A percentile compares a stretch with the other conserved stretches of the same genome.
Conservation (phyloP, 2,113 vertebrate species). For the Ochotona curzoniae region DNA sequence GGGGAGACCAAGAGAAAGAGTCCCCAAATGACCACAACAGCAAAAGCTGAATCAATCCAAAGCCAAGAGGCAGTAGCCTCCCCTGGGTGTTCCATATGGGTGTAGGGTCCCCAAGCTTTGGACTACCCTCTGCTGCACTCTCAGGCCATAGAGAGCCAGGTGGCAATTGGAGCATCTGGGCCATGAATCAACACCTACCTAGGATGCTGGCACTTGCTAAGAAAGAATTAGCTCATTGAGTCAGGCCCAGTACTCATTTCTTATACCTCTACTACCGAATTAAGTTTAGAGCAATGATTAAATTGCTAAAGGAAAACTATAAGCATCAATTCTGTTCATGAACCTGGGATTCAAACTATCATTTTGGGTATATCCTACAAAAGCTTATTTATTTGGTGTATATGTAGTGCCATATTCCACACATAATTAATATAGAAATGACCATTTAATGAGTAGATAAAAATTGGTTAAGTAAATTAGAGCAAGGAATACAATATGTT, state of each 20-base stretch:
- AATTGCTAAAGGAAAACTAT: background rate
- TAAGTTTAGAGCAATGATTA: background rate
- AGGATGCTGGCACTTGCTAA: no score
- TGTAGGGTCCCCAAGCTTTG: no score
- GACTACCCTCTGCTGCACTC: no score
- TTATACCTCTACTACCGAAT: background rate
- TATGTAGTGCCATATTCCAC: background rate
- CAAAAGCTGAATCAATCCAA: no score
- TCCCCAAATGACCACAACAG: no score
- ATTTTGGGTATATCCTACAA: background rate
- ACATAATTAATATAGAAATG: background rate
- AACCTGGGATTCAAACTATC: background rate
- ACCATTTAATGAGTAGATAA: background rate
- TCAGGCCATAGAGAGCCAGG: no score
- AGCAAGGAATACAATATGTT: background rate
- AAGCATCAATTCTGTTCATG: background rate
- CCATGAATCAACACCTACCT: no score
- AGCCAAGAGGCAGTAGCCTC: no score
- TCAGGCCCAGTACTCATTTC: background rate
- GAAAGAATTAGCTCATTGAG: no score
- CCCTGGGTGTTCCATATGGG: no score
- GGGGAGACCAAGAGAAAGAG: no score
- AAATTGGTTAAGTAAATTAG: background rate
- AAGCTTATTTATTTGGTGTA: background rate
- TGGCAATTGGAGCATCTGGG: no score